Evolutionary conservation across 2,888 invertebrate species (phyloP).

Genomic region (Unio delphinus): DNA sequence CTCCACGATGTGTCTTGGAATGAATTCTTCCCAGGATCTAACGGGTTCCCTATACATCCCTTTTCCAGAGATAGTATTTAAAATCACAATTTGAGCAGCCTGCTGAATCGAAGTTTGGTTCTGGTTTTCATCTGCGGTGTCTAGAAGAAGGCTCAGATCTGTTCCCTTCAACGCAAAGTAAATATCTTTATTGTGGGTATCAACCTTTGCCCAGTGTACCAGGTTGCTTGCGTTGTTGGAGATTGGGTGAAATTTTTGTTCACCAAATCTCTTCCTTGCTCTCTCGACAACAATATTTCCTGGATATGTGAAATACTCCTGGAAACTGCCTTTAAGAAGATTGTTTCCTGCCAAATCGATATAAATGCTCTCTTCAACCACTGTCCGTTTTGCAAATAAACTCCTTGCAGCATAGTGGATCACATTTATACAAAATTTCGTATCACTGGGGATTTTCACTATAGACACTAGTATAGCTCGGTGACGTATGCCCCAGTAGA

Average conservation of each 20-base stretch:
- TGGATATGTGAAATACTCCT: slow-evolving; percentile 9
- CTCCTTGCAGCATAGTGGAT: slow-evolving; percentile 15
- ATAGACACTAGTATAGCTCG: slow-evolving; percentile 14
- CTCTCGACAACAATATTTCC: slow-evolving; percentile 11
- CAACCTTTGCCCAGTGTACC: slow-evolving; percentile 21
- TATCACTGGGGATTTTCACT: slow-evolving; percentile 7
- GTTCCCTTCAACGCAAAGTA: too few species aligned
- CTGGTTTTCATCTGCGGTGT: too few species aligned
- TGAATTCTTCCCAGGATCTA: too few species aligned
- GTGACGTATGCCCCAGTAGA: slow-evolving; percentile 16
- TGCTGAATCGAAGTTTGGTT: too few species aligned
- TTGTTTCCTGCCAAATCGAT: slow-evolving; percentile 10
- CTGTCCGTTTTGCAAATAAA: slow-evolving; percentile 12
- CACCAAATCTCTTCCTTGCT: slow-evolving; percentile 10
- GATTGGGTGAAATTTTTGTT: slow-evolving; percentile 6
- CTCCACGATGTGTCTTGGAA: too few species aligned
- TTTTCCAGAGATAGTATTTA: too few species aligned
- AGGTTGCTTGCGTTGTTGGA: slow-evolving; percentile 13
- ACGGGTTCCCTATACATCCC: too few species aligned
- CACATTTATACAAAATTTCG: slow-evolving; percentile 6
- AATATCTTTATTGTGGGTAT: background rate
- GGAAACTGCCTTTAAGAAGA: slow-evolving; percentile 7
- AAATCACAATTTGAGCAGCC: too few species aligned
- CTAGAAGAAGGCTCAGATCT: too few species aligned
- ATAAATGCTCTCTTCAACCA: slow-evolving; percentile 10